A percentile compares a stretch with the other conserved stretches of the same genome.
phyloP scores from a whole-genome alignment of 2,113 vertebrate genomes.

The Dasypus novemcinctus region DNA sequence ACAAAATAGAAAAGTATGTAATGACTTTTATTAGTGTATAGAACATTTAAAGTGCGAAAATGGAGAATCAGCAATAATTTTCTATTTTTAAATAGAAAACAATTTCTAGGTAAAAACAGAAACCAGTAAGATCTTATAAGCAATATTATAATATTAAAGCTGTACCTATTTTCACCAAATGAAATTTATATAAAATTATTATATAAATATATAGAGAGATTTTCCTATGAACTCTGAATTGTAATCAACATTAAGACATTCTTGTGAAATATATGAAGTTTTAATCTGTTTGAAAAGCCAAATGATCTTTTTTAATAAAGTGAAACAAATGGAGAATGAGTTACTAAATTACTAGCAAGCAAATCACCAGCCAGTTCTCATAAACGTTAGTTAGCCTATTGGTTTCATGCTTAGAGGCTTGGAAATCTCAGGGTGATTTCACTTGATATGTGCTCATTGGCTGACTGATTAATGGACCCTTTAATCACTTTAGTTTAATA shows the following conservation, averaged over 20 bases:
- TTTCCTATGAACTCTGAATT: not conserved
- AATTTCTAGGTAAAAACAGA: not conserved
- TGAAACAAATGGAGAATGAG: not conserved
- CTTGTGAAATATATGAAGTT: not conserved
- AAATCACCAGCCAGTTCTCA: not conserved
- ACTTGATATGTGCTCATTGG: not conserved
- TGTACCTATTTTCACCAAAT: not conserved
- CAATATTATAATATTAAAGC: not conserved
- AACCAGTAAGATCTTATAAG: not conserved
- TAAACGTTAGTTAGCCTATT: not conserved
- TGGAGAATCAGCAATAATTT: not conserved
- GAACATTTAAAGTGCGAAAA: not conserved
- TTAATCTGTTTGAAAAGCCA: not conserved
- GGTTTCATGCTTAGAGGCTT: not conserved
- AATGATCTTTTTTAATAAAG: not conserved
- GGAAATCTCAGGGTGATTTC: not conserved
- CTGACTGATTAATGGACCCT: not conserved
- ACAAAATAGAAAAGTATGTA: not conserved
- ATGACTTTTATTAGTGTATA: not conserved
- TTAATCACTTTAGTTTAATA: not conserved
- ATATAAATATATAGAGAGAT: not conserved
- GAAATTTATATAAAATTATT: not conserved
- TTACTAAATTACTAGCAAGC: not conserved
- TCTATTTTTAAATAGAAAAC: not conserved
- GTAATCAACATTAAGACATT: not conserved